Evolutionary conservation across 1,140 invertebrate genomes (phyloP), one percentile per base, ranked within the genome.

Genomic region (Leptoteleia sp.): DNA sequence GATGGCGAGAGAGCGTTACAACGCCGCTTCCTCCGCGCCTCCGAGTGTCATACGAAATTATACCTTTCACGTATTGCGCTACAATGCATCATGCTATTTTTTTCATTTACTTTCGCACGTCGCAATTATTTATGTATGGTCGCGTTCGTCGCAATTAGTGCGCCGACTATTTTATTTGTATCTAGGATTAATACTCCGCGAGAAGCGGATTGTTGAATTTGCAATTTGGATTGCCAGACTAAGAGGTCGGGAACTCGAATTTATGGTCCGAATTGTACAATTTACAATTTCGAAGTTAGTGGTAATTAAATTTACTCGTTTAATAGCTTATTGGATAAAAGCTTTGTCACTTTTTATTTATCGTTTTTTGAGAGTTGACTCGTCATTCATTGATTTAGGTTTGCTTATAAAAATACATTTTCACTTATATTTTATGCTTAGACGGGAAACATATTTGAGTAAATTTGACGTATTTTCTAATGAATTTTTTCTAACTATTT

Each of bases 1-100:
- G 81, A 87, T 84, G 81, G 75, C 80, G 68, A 70, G 80, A 83
- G 77, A 29, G 80, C 76, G 80, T n/a, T 33, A 40, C 33, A 35
- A 48, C 40, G 71, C n/a, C 75, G 68, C 81, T 59, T 48, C 5
- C 43, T 31, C 31, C 27, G 50, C 73, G 75, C 54, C n/a, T n/a
- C 27, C 52, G 38, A 76, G 70, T 55, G 43, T 76, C 64, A 55
- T 76, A 76, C 19, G 48, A 70, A 76, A 76, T 68, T 70, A 76
- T 70, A 76, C 57, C 16, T 25, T 59, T 76, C 42, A 35, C 31
- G 48, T 50, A 64, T 55, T 70, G 31, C 54, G 37, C 52, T 76
- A 62, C 45, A 57, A 75, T 75, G 35, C 42, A 65, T 65, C 50
- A 55, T 37, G 15, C 48, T 0, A 59, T 48, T 54, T 42, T 65